Base-by-base conservation (phyloP, 2,113 vertebrate species). In the Melanocharis versteri region DNA sequence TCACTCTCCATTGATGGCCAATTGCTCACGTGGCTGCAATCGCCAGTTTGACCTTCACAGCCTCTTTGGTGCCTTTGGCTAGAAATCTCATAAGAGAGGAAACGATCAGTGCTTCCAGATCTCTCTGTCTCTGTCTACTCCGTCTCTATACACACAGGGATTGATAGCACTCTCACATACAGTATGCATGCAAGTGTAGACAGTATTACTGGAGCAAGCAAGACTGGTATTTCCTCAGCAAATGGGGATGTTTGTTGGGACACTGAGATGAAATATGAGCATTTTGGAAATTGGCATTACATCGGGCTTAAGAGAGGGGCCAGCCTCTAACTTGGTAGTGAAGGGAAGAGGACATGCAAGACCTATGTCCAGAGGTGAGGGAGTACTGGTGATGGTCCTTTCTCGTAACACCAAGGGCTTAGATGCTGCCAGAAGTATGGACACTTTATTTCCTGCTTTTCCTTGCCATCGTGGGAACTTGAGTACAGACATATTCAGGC, bases 401-500 rank as follows among this genome's bases (percentile, higher is more conserved):
- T 71, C 30, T 40, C 24, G 3, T 40, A 18, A 30, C 1, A 16
- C 18, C 18, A 13, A 31, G n/a, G 60, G 44, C 56, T 89, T 53
- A 51, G 23, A 11, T 58, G 37, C 51, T 37, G 40, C 28, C 31
- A 37, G 17, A 15, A 61, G n/a, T 15, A 40, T 1, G 21, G 22
- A n/a, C 7, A 4, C 7, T 3, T 13, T 15, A 45, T 53, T 86
- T 76, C 7, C 35, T 40, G 10, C 37, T 68, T 68, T 68, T 68
- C 30, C 17, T 44, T 87, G 13, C 44, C 3, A 3, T 57, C 1
- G 0, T 5, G 10, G 37, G 42, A 79, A 37, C 33, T 65, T 73
- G 8, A 4, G 3, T 15, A 19, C 27, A n/a, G 40, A 35, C 1
- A 1, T 35, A 5, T 48, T 45, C 4, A 7, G 56, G 50, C 44